Evolutionary conservation across 1,140 invertebrate species (phyloP), one percentile per base, ranked within the genome.

Genomic region (Bursaphelenchus mucronatus): DNA sequence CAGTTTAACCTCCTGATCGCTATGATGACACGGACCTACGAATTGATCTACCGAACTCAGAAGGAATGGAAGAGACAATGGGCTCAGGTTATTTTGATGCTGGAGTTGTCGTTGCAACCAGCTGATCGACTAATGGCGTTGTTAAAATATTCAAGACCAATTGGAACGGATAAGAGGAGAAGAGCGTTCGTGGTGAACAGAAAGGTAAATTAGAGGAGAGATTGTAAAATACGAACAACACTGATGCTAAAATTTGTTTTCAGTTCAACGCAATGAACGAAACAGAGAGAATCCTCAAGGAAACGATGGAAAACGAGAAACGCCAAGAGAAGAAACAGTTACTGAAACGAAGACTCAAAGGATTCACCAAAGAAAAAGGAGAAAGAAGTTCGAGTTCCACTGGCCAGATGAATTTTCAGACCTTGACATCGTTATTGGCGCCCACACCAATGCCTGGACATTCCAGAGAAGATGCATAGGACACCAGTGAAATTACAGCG

Each of bases 1-100:
- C 84, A 97, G 61, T 90, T 98, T 13, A 97, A 98, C 86, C 93
- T 98, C 91, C 85, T 98, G 79, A 97, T 98, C 76, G 94, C 94
- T 73, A 97, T 97, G 94, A 97, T 98, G 94, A 94, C 94, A 1
- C 95, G 97, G 81, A 97, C 94, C 19, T 97, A 98, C 82, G 91
- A 95, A 82, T 78, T 85, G 82, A 96, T 97, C 71, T 92, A 92
- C 3, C 91, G 94, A 82, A 94, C 93, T 3, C 87, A 91, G 72
- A 96, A 96, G 82, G 94, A 98, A 82, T 97, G 93, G 92, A 92
- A 97, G 84, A 84, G 94, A 84, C 94, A 92, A 89, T 97, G 94
- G 94, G 94, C 94, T 0, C 85, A 94, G 66, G 97, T 97, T 68
- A 92, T 98, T 13, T 84, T 98, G 44, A 92, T 97, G 13, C 90